These are phyloP conservation scores for Microtus montanus DNA, from an alignment of 2,113 vertebrate species.

Conservation along the genomic window DNA sequence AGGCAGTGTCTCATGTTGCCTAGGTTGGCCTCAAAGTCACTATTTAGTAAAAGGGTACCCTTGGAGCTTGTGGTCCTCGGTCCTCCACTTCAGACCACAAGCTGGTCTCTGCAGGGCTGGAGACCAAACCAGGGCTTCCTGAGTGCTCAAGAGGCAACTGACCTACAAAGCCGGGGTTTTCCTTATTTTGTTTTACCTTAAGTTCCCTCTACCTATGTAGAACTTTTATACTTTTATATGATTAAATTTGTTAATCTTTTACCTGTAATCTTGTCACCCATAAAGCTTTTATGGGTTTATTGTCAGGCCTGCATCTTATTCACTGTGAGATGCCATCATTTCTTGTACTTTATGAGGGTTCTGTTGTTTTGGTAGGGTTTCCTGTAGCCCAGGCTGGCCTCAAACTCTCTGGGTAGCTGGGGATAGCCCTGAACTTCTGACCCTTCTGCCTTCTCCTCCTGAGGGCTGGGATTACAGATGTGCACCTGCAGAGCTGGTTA, in stretches of 20 bases:
- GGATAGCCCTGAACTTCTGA: not conserved
- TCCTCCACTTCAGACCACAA: not conserved
- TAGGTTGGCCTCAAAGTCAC: not conserved
- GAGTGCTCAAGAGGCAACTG: fast-evolving
- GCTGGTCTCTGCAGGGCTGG: not conserved
- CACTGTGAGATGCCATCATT: not conserved
- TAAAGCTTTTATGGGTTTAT: conserved; percentile 9
- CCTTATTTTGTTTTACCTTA: not conserved
- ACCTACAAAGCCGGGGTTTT: not conserved
- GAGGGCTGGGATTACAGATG: not conserved
- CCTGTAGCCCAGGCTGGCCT: not conserved
- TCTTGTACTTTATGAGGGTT: not conserved
- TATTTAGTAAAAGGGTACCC: not conserved
- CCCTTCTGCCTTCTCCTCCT: too few species aligned
- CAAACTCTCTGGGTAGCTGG: not conserved
- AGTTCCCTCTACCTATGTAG: not conserved
- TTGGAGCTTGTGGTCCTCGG: not conserved
- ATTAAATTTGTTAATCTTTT: conserved; percentile 23
- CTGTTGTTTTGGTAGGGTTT: not conserved
- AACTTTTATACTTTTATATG: conserved; percentile 9
- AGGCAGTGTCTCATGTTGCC: not conserved
- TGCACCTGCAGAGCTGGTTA: not conserved
- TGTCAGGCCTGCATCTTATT: not conserved
- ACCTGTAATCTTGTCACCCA: conserved; percentile 7
- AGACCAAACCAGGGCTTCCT: not conserved